A percentile compares a stretch with the other conserved stretches of the same genome.
Conservation (phyloP, 2,113 vertebrate species). For the Laterallus jamaicensis region DNA sequence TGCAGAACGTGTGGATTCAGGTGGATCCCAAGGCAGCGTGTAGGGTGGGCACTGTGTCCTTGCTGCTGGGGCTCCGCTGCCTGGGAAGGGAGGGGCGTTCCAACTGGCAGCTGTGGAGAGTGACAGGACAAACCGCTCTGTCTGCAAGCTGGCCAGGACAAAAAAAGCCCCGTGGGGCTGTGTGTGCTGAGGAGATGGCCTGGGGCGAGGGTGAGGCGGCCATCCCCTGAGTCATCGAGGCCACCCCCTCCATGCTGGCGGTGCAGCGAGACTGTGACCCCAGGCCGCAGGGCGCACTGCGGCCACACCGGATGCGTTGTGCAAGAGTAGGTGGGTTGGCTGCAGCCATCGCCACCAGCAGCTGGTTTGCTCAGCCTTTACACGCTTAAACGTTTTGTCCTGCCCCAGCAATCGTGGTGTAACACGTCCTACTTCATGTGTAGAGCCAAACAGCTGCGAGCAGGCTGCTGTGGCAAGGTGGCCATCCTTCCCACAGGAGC, state of each 20-base stretch:
- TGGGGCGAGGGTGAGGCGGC: neutral
- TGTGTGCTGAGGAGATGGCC: neutral
- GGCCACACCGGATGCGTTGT: neutral
- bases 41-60: neutral
- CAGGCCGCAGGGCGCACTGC: neutral
- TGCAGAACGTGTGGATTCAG: neutral
- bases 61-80: neutral
- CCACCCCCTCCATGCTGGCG: neutral
- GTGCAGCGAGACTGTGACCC: neutral
- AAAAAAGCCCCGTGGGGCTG: neutral
- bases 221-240: neutral
- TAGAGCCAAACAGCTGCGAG: neutral
- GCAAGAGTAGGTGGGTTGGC: constrained; percentile 54
- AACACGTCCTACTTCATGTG: neutral
- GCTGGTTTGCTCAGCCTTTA: neutral
- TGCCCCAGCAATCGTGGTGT: neutral
- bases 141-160: neutral
- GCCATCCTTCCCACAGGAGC: neutral
- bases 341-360: constrained; percentile 5
- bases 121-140: rapidly evolving
- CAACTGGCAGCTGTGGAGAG: neutral
- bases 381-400: neutral
- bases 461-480: neutral
- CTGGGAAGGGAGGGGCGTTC: neutral
- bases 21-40: neutral